These are phyloP conservation scores for Chloroceryle inda DNA, from an alignment of 2,797 vertebrate genomes.

Conservation along the genomic window DNA sequence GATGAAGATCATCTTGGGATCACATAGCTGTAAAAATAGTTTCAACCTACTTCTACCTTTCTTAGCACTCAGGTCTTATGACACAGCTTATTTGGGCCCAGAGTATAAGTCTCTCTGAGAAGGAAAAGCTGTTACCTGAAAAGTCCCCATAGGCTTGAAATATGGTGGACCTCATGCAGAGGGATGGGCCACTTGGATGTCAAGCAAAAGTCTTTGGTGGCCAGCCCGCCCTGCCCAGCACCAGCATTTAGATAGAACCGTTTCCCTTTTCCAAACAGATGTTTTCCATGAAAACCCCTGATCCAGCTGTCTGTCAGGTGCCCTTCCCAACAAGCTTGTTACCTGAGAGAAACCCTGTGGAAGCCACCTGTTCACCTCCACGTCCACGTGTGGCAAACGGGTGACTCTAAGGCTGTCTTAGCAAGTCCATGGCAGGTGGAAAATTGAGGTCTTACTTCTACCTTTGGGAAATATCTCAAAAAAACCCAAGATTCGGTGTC, in stretches of 20 bases:
- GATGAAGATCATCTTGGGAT: background rate
- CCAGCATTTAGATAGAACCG: background rate
- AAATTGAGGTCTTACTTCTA: background rate
- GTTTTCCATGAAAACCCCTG: background rate
- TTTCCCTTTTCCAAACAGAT: fast-evolving
- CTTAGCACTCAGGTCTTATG: background rate
- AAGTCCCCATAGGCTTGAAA: background rate
- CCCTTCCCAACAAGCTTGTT: background rate
- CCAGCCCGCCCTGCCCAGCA: fast-evolving
- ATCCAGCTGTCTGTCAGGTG: background rate
- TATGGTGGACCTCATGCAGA: background rate
- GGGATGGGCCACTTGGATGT: fast-evolving
- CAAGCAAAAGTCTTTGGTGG: background rate
- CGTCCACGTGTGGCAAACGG: fast-evolving
- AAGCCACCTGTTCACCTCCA: background rate
- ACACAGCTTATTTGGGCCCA: background rate
- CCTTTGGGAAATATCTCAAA: background rate
- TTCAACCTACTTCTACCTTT: conserved; percentile 45
- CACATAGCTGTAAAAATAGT: conserved; percentile 53
- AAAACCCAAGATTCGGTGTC: background rate
- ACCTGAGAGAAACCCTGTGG: background rate
- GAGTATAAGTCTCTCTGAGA: background rate
- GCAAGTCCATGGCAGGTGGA: background rate
- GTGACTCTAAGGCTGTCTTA: background rate
- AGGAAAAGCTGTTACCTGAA: background rate